Percentiles rank a stretch among this genome's conserved stretches.
Conservation (phyloP, 2,797 vertebrate genomes). For the Cossypha niveicapilla region DNA sequence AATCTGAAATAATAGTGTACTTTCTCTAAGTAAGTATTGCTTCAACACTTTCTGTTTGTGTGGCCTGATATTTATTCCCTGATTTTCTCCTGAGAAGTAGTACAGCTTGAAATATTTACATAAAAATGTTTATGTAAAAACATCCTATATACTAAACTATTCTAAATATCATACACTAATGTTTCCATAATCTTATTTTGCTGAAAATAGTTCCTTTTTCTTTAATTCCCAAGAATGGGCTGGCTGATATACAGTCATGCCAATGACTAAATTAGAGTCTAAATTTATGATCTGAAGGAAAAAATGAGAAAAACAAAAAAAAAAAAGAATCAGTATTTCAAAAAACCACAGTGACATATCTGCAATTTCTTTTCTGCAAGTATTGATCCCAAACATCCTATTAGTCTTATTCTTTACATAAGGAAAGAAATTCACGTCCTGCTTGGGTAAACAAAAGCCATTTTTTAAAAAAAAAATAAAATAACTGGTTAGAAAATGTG, state of each 20-base stretch:
- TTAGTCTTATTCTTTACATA: background rate
- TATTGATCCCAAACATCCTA: background rate
- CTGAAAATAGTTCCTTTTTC: background rate
- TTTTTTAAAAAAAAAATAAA: background rate
- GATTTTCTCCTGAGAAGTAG: background rate
- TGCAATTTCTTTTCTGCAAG: background rate
- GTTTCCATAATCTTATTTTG: background rate
- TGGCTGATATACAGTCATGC: background rate
- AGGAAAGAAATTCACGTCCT: background rate
- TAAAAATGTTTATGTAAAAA: background rate
- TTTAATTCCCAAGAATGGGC: background rate
- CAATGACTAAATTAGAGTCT: background rate
- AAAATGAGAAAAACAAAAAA: background rate
- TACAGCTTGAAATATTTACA: background rate
- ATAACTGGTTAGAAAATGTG: background rate
- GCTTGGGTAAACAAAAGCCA: background rate
- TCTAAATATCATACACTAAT: background rate
- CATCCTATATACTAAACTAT: background rate
- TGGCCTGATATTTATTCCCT: background rate
- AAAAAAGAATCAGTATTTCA: background rate
- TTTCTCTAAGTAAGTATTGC: background rate
- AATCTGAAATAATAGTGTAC: background rate
- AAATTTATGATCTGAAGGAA: background rate
- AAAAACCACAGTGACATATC: background rate
- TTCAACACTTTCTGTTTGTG: background rate